Conservation (phyloP, 2,888 invertebrate genomes). For the Adelphocoris suturalis region DNA sequence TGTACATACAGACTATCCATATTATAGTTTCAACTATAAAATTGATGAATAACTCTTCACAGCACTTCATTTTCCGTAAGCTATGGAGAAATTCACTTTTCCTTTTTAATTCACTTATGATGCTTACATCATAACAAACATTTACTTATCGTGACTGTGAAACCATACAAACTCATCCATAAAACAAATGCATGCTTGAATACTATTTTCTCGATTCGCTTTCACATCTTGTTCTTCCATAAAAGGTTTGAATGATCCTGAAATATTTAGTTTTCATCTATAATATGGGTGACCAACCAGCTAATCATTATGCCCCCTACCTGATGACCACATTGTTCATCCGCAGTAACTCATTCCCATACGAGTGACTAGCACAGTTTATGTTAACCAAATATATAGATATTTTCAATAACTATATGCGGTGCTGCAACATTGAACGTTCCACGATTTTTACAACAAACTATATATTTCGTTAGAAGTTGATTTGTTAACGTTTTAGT, state of each 20-base stretch:
- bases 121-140: background rate
- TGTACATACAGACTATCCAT: background rate
- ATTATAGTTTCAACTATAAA: background rate
- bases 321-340: too few relatives aligned
- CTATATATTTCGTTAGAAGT: too few relatives aligned
- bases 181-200: background rate
- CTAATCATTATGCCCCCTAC: too few relatives aligned
- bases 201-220: background rate
- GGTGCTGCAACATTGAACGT: too few relatives aligned
- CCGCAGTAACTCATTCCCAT: too few relatives aligned
- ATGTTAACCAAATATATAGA: too few relatives aligned
- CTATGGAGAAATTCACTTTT: background rate
- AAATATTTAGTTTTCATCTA: background rate
- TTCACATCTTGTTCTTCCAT: background rate
- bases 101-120: background rate
- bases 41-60: background rate
- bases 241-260: background rate
- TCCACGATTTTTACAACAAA: too few relatives aligned
- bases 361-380: too few relatives aligned
- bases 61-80: background rate
- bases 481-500: too few relatives aligned
- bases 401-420: too few relatives aligned
- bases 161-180: too few relatives aligned
- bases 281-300: too few relatives aligned
- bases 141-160: background rate